Conservation (phyloP, 2,888 invertebrate genomes). For the Pelosia muscerda region DNA sequence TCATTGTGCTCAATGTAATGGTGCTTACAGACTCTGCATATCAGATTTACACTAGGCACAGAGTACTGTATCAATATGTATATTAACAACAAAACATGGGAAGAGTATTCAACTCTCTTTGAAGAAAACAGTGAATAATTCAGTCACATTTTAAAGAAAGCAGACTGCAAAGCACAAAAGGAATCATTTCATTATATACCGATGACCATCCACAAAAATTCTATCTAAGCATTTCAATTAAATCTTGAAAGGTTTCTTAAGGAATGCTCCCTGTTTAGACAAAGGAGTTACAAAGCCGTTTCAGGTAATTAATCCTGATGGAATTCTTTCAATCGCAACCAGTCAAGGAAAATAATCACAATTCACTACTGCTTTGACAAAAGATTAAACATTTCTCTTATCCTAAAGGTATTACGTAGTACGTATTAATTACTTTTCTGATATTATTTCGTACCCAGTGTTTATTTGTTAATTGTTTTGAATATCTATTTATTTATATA, state of each 20-base stretch:
- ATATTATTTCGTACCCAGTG: background rate
- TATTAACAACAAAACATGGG: no score
- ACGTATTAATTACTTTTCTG: conserved; percentile 23
- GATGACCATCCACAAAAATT: conserved; percentile 62
- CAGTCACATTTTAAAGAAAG: conserved; percentile 11
- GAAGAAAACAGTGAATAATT: background rate
- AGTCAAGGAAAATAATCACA: conserved; percentile 68
- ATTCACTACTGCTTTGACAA: conserved; percentile 60
- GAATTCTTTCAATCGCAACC: conserved; percentile 73
- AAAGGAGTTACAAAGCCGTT: conserved; percentile 73
- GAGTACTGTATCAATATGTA: no score
- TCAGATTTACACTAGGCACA: background rate
- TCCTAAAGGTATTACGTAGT: conserved; percentile 38
- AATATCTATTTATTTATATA: background rate
- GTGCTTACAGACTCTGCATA: background rate
- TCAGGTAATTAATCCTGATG: conserved; percentile 78
- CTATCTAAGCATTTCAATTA: conserved; percentile 73
- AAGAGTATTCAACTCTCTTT: no score
- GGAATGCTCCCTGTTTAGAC: conserved; percentile 69
- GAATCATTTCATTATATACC: conserved; percentile 48
- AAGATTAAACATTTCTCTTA: conserved; percentile 59
- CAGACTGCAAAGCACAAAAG: conserved; percentile 25
- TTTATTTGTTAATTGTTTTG: background rate
- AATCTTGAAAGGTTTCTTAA: conserved; percentile 69
- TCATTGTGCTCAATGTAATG: background rate